These are phyloP conservation scores for Pseudomugil gertrudae DNA, from an alignment of 2,797 vertebrate species.

Conservation along the genomic window DNA sequence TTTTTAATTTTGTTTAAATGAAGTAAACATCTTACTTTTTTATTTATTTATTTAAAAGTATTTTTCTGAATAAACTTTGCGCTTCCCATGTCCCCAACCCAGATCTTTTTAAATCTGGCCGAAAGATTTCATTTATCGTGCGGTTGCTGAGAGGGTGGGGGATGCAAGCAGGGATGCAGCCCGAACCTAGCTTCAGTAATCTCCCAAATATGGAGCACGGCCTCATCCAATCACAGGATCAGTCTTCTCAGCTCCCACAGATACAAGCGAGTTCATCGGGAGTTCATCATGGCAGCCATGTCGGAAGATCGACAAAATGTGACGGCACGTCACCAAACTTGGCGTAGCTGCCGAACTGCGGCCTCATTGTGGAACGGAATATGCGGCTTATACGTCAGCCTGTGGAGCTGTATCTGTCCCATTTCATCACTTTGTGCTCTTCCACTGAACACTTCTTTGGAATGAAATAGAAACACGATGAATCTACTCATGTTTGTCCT, in stretches of 20 bases:
- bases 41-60: no score
- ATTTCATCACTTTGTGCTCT: no score
- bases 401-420: background rate
- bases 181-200: constrained; percentile 54
- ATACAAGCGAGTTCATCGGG: constrained; percentile 66
- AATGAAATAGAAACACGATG: no score
- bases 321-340: constrained; percentile 11
- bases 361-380: background rate
- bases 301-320: constrained; percentile 20
- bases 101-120: no score
- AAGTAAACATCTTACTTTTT: no score
- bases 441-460: no score
- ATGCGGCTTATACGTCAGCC: constrained; percentile 2
- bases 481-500: no score
- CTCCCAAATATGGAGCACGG: constrained; percentile 51
- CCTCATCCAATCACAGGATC: constrained; percentile 53
- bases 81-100: no score
- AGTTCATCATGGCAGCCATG: constrained; percentile 74
- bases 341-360: constrained; percentile 3
- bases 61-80: no score
- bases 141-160: background rate
- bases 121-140: constrained; percentile 50
- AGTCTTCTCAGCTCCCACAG: constrained; percentile 65
- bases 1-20: no score
- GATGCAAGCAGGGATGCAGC: constrained; percentile 2